phyloP scores from a whole-genome alignment of 2,888 invertebrate genomes.

The Hydropsyche betteni region DNA sequence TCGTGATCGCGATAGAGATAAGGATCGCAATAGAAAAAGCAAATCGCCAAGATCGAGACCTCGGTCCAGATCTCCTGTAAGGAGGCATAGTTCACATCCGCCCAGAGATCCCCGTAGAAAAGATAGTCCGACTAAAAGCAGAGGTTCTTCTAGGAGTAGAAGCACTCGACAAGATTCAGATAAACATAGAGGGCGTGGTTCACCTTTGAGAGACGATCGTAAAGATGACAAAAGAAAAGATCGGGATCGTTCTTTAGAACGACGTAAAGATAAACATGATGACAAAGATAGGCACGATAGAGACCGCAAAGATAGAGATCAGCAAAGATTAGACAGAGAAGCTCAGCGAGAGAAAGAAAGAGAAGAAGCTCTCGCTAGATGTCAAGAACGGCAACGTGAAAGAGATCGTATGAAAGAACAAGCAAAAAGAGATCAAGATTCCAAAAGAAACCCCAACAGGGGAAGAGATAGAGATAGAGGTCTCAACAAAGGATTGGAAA shows the following conservation, averaged over 20 bases:
- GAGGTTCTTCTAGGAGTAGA: slow-evolving; percentile 63
- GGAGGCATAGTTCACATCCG: slow-evolving; percentile 58
- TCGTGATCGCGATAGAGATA: slow-evolving; percentile 63
- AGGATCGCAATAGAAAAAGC: slow-evolving; percentile 65
- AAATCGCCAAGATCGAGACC: slow-evolving; percentile 63
- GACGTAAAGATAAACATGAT: slow-evolving; percentile 66
- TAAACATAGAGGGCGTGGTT: slow-evolving; percentile 60
- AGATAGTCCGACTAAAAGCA: slow-evolving; percentile 64
- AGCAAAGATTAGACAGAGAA: slow-evolving; percentile 64
- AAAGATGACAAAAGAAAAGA: slow-evolving; percentile 54
- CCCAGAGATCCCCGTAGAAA: slow-evolving; percentile 63
- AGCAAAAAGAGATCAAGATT: slow-evolving; percentile 64
- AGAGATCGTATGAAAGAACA: slow-evolving; percentile 60
- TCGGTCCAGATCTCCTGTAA: slow-evolving; percentile 61
- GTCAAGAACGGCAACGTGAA: slow-evolving; percentile 71
- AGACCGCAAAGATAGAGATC: slow-evolving; percentile 66
- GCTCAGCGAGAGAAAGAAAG: slow-evolving; percentile 70
- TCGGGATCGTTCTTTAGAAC: slow-evolving; percentile 64
- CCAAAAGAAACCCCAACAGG: slow-evolving; percentile 63
- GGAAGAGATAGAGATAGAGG: slow-evolving; percentile 63
- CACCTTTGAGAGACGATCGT: slow-evolving; percentile 60
- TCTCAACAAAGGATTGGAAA: slow-evolving; percentile 67
- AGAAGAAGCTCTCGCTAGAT: slow-evolving; percentile 73
- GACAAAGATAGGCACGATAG: slow-evolving; percentile 71
- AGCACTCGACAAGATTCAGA: slow-evolving; percentile 60